Base-by-base conservation (phyloP, 2,888 invertebrate genomes). In the Argyra leucocephala region DNA sequence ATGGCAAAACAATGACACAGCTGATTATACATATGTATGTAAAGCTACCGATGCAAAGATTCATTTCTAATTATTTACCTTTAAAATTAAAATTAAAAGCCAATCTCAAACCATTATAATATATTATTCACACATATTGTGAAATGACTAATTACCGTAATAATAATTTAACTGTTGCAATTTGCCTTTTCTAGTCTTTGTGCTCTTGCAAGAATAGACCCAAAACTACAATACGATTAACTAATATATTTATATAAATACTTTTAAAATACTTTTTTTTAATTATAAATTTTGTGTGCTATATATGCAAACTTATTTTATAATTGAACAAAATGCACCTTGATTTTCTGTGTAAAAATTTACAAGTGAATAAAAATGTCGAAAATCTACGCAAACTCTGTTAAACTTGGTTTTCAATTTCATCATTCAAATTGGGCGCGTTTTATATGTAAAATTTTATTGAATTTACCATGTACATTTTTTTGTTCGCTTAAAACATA, bases 281-380 rank as follows among this genome's bases (percentile, higher is more conserved):
- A 31, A 31, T 10, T 31, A 31, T 4, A 31, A 31, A 10, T 31
- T 31, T 31, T 31, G 9, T 31, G 31, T 2, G 12, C 7, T 10
- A 31, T 31, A 10, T 2, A 31, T 31, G 12, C 7, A 31, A 31
- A 31, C 31, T 31, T 31, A 31, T 31, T 31, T 6, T n/a, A n/a
- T n/a, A n/a, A n/a, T n/a, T 31, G 10, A 31, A 31, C 31, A 7
- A 18, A 48, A 48, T 48, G 48, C 48, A 48, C 12, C 6, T 48
- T n/a, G 48, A 48, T 9, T 18, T 18, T 48, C 7, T 48, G 48
- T 15, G 31, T 31, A 31, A 37, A 48, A 48, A 48, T 48, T 5
- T 18, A 15, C 48, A 48, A 48, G 48, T 48, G 48, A 48, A 48
- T 48, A 48, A 48, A 48, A 48, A 48, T 48, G 48, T 48, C 48